phyloP scores from a whole-genome alignment of 2,113 vertebrate genomes.

The Hypomesus transpacificus region DNA sequence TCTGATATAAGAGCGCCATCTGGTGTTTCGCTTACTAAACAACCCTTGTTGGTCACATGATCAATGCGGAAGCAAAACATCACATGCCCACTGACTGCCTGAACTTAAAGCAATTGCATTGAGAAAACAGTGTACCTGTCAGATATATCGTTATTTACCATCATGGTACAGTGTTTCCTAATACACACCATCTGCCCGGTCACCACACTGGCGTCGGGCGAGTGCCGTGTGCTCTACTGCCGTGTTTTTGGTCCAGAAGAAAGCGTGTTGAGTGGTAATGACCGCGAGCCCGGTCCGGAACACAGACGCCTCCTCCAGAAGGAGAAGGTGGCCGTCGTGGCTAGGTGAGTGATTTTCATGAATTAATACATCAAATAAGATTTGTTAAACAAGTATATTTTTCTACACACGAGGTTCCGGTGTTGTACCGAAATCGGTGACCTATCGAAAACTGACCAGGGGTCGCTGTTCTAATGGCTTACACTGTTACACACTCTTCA shows the following conservation, averaged over 20 bases:
- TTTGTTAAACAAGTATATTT: neutral
- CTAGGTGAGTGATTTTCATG: slow-evolving; percentile 46
- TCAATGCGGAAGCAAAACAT: slow-evolving; percentile 52
- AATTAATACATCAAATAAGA: neutral
- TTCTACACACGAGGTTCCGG: neutral
- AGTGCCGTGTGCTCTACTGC: slow-evolving; percentile 66
- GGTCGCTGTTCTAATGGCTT: no score
- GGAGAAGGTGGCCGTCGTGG: slow-evolving; percentile 60
- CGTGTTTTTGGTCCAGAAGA: slow-evolving; percentile 68
- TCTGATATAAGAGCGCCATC: slow-evolving; percentile 31
- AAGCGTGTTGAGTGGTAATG: neutral
- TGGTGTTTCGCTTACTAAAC: slow-evolving; percentile 8
- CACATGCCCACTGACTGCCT: neutral
- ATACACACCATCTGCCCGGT: slow-evolving; percentile 71
- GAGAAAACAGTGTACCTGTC: neutral
- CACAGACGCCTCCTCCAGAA: slow-evolving; percentile 57
- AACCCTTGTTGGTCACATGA: slow-evolving; percentile 44
- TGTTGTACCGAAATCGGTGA: neutral
- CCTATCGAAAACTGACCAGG: no score
- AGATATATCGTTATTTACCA: neutral
- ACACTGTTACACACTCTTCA: no score
- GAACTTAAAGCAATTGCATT: neutral
- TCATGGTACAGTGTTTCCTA: slow-evolving; percentile 72
- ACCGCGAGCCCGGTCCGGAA: slow-evolving; percentile 38
- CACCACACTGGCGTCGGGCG: slow-evolving; percentile 55